These are phyloP conservation scores for Cairina moschata DNA, from an alignment of 2,113 vertebrate genomes.

Conservation along the genomic window DNA sequence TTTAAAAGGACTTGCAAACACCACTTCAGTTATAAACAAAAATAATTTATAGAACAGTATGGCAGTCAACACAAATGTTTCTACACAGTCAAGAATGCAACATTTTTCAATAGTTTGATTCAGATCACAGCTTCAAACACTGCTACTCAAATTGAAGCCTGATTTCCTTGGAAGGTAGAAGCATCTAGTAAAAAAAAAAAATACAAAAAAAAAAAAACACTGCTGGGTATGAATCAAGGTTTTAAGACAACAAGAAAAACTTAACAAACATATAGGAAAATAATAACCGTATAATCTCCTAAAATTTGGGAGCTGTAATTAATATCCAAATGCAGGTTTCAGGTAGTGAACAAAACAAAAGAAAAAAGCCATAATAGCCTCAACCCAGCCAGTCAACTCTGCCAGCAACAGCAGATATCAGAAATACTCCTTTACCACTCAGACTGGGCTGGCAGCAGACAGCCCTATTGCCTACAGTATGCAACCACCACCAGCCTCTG, in stretches of 20 bases:
- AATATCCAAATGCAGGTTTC: not conserved
- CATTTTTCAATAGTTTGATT: slow-evolving; percentile 5
- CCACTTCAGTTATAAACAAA: not conserved
- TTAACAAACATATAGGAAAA: not conserved
- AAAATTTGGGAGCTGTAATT: not conserved
- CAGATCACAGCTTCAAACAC: not conserved
- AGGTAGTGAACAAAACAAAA: not conserved
- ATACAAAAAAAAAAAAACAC: not conserved
- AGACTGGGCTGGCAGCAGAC: not conserved
- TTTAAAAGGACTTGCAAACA: slow-evolving; percentile 12
- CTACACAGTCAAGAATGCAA: not conserved
- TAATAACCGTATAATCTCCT: not conserved
- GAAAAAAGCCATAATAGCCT: not conserved
- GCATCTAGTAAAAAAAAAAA: not conserved
- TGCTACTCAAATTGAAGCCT: not conserved
- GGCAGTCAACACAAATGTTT: not conserved
- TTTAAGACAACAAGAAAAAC: not conserved
- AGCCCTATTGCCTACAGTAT: not conserved
- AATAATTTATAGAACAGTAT: not conserved
- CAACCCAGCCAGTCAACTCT: not conserved
- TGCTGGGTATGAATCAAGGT: not conserved
- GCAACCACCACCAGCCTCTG: not conserved
- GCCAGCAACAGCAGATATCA: not conserved
- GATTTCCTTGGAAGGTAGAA: not conserved
- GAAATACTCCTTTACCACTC: not conserved